These are phyloP conservation scores for Typhlichthys eigenmanni DNA, from an alignment of 2,797 vertebrate species.

Conservation along the genomic window DNA sequence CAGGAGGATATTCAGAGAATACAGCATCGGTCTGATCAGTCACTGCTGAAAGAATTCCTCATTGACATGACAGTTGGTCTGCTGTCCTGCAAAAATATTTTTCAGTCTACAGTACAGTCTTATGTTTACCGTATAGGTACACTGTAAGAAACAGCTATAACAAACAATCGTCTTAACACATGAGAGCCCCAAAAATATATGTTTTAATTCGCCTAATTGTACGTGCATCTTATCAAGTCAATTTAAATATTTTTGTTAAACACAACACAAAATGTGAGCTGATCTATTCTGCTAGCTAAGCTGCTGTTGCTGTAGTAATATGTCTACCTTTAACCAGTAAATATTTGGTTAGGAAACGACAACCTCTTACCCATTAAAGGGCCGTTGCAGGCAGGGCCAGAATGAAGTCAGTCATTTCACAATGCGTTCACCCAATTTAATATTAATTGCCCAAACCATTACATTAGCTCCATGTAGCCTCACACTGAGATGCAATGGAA, in stretches of 20 bases:
- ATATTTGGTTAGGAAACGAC: constrained; percentile 1
- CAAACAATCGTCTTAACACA: background rate
- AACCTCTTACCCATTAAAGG: constrained; percentile 4
- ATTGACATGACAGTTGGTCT: constrained; percentile 55
- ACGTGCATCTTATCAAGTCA: too few relatives aligned
- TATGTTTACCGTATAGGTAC: constrained; percentile 7
- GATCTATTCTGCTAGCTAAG: too few relatives aligned
- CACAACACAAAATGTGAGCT: too few relatives aligned
- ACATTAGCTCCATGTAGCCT: background rate
- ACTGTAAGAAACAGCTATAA: background rate
- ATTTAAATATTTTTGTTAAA: too few relatives aligned
- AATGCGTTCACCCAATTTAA: constrained; percentile 32
- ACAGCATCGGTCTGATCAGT: constrained; percentile 12
- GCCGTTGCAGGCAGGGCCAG: background rate
- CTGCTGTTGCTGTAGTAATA: too few relatives aligned
- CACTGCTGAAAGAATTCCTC: constrained; percentile 61
- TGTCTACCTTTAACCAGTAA: too few relatives aligned
- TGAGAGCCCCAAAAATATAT: too few relatives aligned
- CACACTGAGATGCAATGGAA: background rate
- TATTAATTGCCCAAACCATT: constrained; percentile 21
- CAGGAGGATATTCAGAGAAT: background rate
- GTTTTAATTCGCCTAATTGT: too few relatives aligned
- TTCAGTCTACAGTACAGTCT: constrained; percentile 9
- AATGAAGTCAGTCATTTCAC: constrained; percentile 12
- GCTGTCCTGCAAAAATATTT: constrained; percentile 37